phyloP scores from a whole-genome alignment of 1,140 invertebrate species.

The Parapsyche elsis region DNA sequence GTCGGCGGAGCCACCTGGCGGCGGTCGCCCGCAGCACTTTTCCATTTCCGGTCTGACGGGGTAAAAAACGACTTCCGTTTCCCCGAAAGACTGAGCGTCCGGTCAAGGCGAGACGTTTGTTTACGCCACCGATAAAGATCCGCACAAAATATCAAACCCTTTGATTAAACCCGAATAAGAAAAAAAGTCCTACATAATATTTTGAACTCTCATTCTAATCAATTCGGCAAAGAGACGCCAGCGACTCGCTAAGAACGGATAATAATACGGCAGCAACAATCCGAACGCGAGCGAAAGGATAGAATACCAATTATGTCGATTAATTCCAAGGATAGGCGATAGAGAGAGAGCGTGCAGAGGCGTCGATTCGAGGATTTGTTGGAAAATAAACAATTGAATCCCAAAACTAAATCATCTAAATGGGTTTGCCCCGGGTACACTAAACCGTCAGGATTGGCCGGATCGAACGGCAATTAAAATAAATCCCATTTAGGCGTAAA shows the following conservation, averaged over 20 bases:
- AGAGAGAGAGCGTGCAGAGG: not conserved
- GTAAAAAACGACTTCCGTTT: constrained; percentile 40
- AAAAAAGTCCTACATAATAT: too few relatives aligned
- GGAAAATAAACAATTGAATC: constrained; percentile 19
- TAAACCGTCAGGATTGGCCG: not conserved
- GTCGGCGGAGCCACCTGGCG: constrained; percentile 31
- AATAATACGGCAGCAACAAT: too few relatives aligned
- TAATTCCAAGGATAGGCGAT: not conserved
- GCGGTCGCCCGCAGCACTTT: constrained; percentile 16
- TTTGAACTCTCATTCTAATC: too few relatives aligned
- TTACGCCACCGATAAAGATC: constrained; percentile 11
- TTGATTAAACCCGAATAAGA: too few relatives aligned
- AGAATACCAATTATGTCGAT: not conserved
- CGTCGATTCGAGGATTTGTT: not conserved
- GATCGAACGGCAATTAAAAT: constrained; percentile 29
- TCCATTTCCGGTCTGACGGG: constrained; percentile 37
- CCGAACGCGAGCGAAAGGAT: not conserved
- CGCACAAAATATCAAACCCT: not conserved
- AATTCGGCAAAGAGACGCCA: not conserved
- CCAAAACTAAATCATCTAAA: constrained; percentile 11
- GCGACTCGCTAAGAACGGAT: too few relatives aligned
- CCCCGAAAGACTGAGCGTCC: constrained; percentile 9
- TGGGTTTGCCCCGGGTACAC: not conserved
- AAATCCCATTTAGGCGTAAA: not conserved
- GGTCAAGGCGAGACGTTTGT: constrained; percentile 30